Evolutionary conservation across 2,888 invertebrate species (phyloP), one percentile per base, ranked within the genome.

Genomic region (Caenorhabditis wallacei): DNA sequence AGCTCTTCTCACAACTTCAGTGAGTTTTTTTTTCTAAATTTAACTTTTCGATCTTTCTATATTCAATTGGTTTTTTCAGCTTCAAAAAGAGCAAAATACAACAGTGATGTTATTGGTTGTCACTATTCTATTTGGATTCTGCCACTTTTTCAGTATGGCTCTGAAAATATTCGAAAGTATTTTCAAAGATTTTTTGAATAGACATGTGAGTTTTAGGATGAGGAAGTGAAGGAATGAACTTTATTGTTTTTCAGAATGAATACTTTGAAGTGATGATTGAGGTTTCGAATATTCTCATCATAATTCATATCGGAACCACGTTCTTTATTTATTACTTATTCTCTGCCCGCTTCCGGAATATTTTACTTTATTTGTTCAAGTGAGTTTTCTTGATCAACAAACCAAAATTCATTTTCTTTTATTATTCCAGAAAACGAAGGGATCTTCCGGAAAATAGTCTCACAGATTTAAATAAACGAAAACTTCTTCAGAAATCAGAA

Each of bases 321-420:
- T 84, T 84, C 46, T 80, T 84, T 35, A 80, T 84, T 48, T 84
- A 84, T 68, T 79, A 71, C 43, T 66, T 80, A 8, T 84, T 84
- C 61, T 84, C 80, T 0, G 80, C 75, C 10, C 30, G 78, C 48
- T 84, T 82, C 51, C 64, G 82, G 37, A 82, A 57, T 18, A 71
- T 75, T 37, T 48, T 83, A 8, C 46, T 30, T n/a, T 57, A 74
- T 56, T 56, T 82, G 8, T 74, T 82, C 69, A 69, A 56, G 76
- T 79, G 35, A 66, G 69, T 24, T n/a, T 3, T 8, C 11, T 24
- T 8, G n/a, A 43, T 26, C 22, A 16, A 10, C 20, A 22, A 35
- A 18, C 20, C 16, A 40, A 5, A 18, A 5, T 22, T 11, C 26
- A 7, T 7, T 20, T 48, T 68, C 2, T 24, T 48, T 26, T 30